Percentiles rank a stretch among this genome's conserved stretches.
phyloP scores from a whole-genome alignment of 2,113 vertebrate genomes.

The Eidolon helvum region DNA sequence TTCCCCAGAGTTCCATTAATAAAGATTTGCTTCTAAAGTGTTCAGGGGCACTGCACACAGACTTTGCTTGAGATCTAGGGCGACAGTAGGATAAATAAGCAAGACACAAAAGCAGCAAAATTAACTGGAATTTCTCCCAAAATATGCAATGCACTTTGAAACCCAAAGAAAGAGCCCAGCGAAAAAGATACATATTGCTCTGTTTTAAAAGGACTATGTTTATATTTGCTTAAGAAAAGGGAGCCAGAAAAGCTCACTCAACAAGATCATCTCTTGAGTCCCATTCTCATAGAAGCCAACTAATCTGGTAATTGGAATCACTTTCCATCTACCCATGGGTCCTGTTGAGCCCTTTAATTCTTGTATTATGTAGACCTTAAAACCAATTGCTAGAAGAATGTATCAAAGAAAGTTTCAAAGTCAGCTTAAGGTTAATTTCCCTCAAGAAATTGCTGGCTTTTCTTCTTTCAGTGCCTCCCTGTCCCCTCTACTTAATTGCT shows the following conservation, averaged over 20 bases:
- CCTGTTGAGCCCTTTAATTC: conserved; percentile 22
- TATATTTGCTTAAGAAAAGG: conserved; percentile 43
- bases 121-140: conserved; percentile 4
- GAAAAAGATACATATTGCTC: conserved; percentile 10
- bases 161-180: conserved; percentile 13
- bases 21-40: conserved; percentile 33
- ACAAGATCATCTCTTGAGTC: background rate
- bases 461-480: conserved; percentile 31
- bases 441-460: conserved; percentile 25
- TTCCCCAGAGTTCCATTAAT: conserved; percentile 47
- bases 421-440: conserved; percentile 40
- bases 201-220: conserved; percentile 35
- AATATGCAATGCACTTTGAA: conserved; percentile 14
- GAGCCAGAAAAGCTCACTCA: background rate
- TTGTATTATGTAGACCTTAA: conserved; percentile 24
- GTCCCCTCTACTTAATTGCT: conserved; percentile 18
- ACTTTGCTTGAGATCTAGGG: conserved; percentile 1
- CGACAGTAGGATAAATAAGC: conserved; percentile 31
- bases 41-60: background rate
- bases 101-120: conserved; percentile 35
- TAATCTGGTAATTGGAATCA: background rate
- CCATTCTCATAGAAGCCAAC: background rate
- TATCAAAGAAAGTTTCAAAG: conserved; percentile 44
- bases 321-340: background rate
- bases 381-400: conserved; percentile 25